phyloP scores from a whole-genome alignment of 2,113 vertebrate species.

The Pteropus alecto region DNA sequence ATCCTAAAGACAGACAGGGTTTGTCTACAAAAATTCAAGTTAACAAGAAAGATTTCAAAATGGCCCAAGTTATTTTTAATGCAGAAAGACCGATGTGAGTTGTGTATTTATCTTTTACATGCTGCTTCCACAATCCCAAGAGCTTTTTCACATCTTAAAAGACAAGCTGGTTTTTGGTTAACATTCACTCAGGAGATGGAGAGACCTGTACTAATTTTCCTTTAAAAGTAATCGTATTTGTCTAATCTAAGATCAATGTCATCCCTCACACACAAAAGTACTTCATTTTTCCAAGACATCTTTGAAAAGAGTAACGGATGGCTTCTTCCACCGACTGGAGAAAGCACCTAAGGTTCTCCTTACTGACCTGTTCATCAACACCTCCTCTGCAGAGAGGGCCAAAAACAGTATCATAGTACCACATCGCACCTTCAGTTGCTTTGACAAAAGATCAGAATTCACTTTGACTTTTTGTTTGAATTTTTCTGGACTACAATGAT shows the following conservation, averaged over 20 bases:
- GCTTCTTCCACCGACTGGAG: neutral
- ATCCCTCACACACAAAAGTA: slow-evolving; percentile 27
- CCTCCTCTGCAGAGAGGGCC: neutral
- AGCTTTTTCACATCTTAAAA: slow-evolving; percentile 61
- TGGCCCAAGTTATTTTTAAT: slow-evolving; percentile 42
- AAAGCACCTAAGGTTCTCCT: neutral
- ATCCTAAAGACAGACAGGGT: neutral
- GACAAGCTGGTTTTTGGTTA: slow-evolving; percentile 68
- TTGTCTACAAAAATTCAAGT: slow-evolving; percentile 3
- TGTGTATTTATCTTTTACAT: slow-evolving; percentile 13
- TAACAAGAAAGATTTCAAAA: slow-evolving; percentile 26
- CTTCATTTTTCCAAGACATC: slow-evolving; percentile 30
- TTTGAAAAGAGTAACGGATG: neutral
- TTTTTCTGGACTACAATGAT: neutral
- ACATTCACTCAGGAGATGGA: neutral
- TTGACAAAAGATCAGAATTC: neutral
- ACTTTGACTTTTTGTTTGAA: neutral
- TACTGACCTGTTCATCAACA: neutral
- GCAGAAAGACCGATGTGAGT: neutral
- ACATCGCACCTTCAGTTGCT: neutral
- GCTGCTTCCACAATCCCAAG: slow-evolving; percentile 31
- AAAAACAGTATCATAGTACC: neutral
- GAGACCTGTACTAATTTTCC: neutral
- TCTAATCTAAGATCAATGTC: slow-evolving; percentile 42
- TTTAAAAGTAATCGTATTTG: slow-evolving; percentile 14